Percentiles rank a stretch among this genome's conserved stretches.
Conservation (phyloP, 2,797 vertebrate species). For the Oreortyx pictus region DNA sequence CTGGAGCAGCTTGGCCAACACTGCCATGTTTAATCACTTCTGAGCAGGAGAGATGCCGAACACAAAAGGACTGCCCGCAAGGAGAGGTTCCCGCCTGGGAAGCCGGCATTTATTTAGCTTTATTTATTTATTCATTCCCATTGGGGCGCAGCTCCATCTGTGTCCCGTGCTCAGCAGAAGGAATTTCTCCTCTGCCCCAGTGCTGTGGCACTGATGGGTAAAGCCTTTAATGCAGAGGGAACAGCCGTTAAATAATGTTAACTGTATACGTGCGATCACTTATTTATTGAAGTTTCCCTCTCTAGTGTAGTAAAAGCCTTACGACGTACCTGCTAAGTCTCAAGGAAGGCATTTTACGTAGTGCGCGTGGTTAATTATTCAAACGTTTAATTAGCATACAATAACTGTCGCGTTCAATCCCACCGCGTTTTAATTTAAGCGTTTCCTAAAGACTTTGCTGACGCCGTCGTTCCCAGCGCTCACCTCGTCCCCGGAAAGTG, state of each 20-base stretch:
- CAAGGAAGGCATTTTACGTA: constrained; percentile 67
- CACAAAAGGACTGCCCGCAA: constrained; percentile 30
- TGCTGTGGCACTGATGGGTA: constrained; percentile 6
- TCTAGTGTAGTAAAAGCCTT: constrained; percentile 34
- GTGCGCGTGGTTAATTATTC: constrained; percentile 79
- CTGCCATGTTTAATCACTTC: constrained; percentile 74
- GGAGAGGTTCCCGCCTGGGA: constrained; percentile 56
- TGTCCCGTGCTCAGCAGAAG: background rate
- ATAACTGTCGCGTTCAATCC: constrained; percentile 67
- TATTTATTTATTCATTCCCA: constrained; percentile 68
- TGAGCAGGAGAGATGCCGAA: constrained; percentile 13
- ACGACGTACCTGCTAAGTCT: constrained; percentile 47
- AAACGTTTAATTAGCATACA: constrained; percentile 77
- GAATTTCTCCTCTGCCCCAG: constrained; percentile 29
- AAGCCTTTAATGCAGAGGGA: constrained; percentile 53
- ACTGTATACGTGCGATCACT: constrained; percentile 67
- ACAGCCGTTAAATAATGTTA: constrained; percentile 44
- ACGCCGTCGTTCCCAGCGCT: background rate
- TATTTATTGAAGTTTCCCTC: constrained; percentile 72
- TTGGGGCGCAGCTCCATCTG: constrained; percentile 43
- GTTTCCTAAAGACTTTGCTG: constrained; percentile 40
- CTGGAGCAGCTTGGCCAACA: constrained; percentile 45
- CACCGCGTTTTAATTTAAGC: constrained; percentile 56
- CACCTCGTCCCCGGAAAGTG: background rate
- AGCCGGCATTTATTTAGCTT: constrained; percentile 33